phyloP scores from a whole-genome alignment of 1,140 invertebrate species.

The Halesus radiatus region DNA sequence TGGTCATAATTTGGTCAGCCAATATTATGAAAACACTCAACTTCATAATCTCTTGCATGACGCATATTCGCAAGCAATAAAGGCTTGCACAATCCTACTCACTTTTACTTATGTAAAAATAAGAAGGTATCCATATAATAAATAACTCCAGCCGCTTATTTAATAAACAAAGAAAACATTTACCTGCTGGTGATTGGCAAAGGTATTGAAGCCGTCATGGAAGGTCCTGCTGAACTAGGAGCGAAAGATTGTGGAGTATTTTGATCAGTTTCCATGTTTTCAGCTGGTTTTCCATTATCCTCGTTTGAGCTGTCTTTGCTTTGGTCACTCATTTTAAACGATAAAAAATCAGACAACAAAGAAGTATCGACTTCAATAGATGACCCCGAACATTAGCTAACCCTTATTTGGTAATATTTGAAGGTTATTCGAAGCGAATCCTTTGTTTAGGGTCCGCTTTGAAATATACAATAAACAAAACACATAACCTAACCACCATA shows the following conservation, averaged over 20 bases:
- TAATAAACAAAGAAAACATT: neutral
- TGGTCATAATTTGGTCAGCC: no score
- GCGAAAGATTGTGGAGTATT: neutral
- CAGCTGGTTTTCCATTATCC: slow-evolving; percentile 19
- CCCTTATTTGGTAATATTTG: slow-evolving; percentile 25
- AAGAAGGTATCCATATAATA: neutral
- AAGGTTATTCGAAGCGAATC: slow-evolving; percentile 8
- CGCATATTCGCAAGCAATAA: neutral
- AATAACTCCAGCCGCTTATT: no score
- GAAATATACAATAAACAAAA: slow-evolving; percentile 14
- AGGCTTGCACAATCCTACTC: slow-evolving; percentile 4
- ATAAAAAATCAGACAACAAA: neutral
- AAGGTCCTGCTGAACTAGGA: slow-evolving; percentile 25
- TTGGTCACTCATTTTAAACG: slow-evolving; percentile 37
- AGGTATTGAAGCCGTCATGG: slow-evolving; percentile 48
- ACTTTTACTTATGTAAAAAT: slow-evolving; percentile 21
- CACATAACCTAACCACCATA: slow-evolving; percentile 27
- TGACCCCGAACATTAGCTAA: neutral
- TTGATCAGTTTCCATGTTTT: slow-evolving; percentile 11
- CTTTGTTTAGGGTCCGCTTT: slow-evolving; percentile 24
- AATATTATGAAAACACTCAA: no score
- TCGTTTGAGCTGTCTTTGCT: slow-evolving; percentile 17
- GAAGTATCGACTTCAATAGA: no score
- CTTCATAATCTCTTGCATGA: neutral
- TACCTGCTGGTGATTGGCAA: slow-evolving; percentile 47